Base-by-base conservation (phyloP, 2,888 invertebrate genomes). In the Thymelicus lineola region DNA sequence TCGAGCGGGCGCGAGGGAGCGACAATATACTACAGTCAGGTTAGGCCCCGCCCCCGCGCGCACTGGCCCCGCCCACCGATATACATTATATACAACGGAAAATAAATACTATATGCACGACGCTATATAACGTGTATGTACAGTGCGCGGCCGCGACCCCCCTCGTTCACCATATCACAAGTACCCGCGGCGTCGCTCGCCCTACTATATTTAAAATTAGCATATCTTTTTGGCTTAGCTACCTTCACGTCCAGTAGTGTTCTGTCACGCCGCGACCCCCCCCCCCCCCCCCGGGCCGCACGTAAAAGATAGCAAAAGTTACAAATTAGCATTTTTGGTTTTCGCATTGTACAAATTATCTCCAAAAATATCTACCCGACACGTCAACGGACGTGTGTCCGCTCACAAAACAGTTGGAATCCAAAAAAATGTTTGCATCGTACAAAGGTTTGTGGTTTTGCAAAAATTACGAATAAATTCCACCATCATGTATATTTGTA, bases 81-180 rank as follows among this genome's bases (percentile, higher is more conserved):
- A 88, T 86, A 91, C 91, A 90, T 89, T 93, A 92, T 93, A 91
- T 93, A 93, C 93, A 92, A 89, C 86, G 87, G 86, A 89, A 90
- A 91, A 92, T 91, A 92, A 91, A 92, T 92, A 91, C 81, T 86
- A 87, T 85, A 87, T 83, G 85, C 87, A 89, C 87, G 90, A 87
- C 82, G 80, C 86, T 86, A 86, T 81, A 84, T 85, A 82, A 83
- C 85, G 90, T 88, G 88, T 92, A 91, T 91, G 84, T 91, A 91
- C 91, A 90, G 80, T 82, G 53, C 53, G 53, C 53, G 53, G 79
- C 75, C 82, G 81, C 82, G 81, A 77, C 76, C 64, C 57, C 75
- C 79, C 80, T 81, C 79, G 75, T 75, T 71, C 57, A 48, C 58
- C 82, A 82, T 88, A 90, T 90, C 87, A 89, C 90, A 89, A 85